phyloP scores from a whole-genome alignment of 2,888 invertebrate species.

The Entomobrya multifasciata region DNA sequence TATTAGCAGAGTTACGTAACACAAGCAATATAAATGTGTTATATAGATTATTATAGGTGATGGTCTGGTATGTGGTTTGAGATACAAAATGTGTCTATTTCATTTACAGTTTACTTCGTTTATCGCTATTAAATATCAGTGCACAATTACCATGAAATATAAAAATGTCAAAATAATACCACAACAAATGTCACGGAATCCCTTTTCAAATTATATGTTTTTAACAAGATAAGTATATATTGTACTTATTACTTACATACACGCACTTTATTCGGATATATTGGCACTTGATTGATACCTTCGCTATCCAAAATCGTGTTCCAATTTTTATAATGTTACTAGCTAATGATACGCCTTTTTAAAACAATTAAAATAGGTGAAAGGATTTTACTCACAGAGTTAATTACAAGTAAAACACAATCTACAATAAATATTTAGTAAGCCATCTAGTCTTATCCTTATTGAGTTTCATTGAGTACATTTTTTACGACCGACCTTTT shows the following conservation, averaged over 20 bases:
- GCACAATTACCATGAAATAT: not conserved
- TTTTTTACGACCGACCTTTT: conserved; percentile 15
- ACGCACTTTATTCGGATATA: no score
- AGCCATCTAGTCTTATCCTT: not conserved
- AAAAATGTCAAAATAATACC: conserved; percentile 9
- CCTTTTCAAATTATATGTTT: no score
- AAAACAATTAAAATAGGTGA: not conserved
- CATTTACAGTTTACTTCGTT: no score
- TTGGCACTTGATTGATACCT: no score
- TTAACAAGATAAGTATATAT: no score
- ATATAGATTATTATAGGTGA: no score
- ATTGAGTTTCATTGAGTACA: no score
- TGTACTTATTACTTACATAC: not conserved
- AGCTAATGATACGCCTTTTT: no score
- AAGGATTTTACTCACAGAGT: no score
- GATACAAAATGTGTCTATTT: not conserved
- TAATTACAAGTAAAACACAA: not conserved
- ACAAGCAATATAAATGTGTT: no score
- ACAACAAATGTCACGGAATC: not conserved
- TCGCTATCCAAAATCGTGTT: no score
- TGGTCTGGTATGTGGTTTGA: not conserved
- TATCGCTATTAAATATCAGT: not conserved
- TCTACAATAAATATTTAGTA: not conserved
- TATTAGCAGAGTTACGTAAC: conserved; percentile 36
- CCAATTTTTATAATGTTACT: no score